phyloP scores from a whole-genome alignment of 2,797 vertebrate genomes.

The Periophthalmus magnuspinnatus region DNA sequence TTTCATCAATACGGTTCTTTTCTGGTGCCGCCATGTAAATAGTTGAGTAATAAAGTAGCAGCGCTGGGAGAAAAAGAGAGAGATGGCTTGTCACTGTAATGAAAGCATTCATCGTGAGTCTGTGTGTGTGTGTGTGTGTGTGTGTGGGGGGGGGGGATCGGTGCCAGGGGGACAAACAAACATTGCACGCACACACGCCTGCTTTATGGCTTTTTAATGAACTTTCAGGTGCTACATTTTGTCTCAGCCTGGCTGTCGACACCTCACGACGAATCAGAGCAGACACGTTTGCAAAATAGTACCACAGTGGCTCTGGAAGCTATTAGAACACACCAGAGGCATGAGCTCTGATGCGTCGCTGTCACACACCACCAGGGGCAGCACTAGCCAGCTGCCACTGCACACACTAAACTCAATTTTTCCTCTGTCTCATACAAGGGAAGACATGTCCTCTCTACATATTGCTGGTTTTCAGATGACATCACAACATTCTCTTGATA shows the following conservation, averaged over 20 bases:
- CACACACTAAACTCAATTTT: background rate
- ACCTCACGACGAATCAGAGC: constrained; percentile 60
- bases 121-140: too few relatives aligned
- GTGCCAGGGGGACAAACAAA: constrained; percentile 50
- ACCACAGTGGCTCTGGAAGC: constrained; percentile 63
- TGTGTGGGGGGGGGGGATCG: too few relatives aligned
- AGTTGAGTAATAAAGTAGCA: constrained; percentile 63
- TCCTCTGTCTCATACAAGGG: background rate
- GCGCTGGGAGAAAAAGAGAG: constrained; percentile 55
- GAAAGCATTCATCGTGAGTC: constrained; percentile 71
- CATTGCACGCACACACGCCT: constrained; percentile 43
- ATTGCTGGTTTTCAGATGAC: too few relatives aligned
- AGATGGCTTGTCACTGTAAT: constrained; percentile 73
- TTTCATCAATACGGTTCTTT: constrained; percentile 59
- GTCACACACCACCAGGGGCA: constrained; percentile 56
- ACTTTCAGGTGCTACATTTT: constrained; percentile 65
- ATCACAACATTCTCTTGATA: too few relatives aligned
- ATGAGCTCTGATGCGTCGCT: constrained; percentile 62
- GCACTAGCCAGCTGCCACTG: constrained; percentile 6
- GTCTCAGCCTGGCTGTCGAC: constrained; percentile 48
- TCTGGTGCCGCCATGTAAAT: constrained; percentile 69
- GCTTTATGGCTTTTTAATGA: constrained; percentile 68
- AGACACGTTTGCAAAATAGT: constrained; percentile 71
- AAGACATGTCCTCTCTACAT: too few relatives aligned
- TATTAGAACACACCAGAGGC: constrained; percentile 63